A percentile compares a stretch with the other conserved stretches of the same genome.
Conservation (phyloP, 2,888 invertebrate species). For the Amiota mariae region DNA sequence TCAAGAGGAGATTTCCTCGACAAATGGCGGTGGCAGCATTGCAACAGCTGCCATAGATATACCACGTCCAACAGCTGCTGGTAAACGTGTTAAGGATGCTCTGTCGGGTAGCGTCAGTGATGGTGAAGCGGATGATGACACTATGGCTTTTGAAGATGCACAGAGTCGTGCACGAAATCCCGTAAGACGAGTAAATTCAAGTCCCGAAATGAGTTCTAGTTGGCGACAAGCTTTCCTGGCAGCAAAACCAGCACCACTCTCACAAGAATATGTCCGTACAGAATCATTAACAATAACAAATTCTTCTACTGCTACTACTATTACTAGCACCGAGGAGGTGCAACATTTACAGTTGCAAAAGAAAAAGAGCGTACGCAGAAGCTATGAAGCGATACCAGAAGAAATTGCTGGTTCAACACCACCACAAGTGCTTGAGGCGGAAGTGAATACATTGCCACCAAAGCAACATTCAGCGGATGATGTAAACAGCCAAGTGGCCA, state of each 20-base stretch:
- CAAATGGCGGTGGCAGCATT: constrained; percentile 49
- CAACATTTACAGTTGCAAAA: constrained; percentile 60
- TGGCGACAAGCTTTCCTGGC: constrained; percentile 83
- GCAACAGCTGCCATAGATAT: constrained; percentile 79
- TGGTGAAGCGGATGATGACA: constrained; percentile 75
- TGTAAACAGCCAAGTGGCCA: constrained; percentile 58
- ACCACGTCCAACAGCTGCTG: constrained; percentile 74
- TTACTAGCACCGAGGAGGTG: constrained; percentile 43
- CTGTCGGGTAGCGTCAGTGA: constrained; percentile 72
- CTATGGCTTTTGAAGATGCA: constrained; percentile 69
- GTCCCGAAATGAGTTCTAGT: constrained; percentile 92
- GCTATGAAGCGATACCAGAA: constrained; percentile 93
- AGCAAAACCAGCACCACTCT: constrained; percentile 63
- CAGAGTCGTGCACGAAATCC: constrained; percentile 81
- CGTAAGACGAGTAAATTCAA: constrained; percentile 90
- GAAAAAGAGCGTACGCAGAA: constrained; percentile 81
- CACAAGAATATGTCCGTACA: constrained; percentile 67
- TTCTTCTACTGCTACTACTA: not conserved
- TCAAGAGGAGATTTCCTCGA: constrained; percentile 71
- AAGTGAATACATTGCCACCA: constrained; percentile 54
- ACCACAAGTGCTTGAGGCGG: constrained; percentile 74
- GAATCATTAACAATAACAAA: constrained; percentile 15
- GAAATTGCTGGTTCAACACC: constrained; percentile 87
- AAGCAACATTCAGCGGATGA: constrained; percentile 73
- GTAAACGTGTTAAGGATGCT: constrained; percentile 67